Evolutionary conservation across 2,113 vertebrate species (phyloP).

Genomic region (Numida meleagris): DNA sequence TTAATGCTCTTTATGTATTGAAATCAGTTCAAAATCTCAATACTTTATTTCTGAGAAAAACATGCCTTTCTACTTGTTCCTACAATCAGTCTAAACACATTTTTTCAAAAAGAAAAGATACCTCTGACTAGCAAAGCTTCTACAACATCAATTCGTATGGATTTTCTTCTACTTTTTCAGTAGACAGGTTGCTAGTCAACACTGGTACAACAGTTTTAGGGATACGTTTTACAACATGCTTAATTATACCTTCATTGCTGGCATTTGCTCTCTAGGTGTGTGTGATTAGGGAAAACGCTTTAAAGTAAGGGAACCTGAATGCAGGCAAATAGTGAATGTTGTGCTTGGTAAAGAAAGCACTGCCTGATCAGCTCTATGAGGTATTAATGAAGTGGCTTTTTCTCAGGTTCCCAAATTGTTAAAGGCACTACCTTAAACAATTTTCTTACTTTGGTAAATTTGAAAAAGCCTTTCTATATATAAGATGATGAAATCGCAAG

Average conservation of each 20-base stretch:
- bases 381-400: neutral
- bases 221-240: accelerated
- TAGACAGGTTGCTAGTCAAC: neutral
- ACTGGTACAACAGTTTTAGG: neutral
- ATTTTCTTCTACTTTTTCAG: neutral
- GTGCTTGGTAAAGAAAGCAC: neutral
- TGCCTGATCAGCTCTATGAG: neutral
- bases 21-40: neutral
- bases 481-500: neutral
- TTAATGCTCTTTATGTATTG: neutral
- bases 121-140: neutral
- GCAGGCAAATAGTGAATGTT: neutral
- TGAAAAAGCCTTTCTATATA: neutral
- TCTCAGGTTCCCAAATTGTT: neutral
- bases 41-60: neutral
- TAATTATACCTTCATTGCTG: neutral
- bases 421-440: neutral
- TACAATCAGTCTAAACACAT: neutral
- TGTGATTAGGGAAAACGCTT: neutral
- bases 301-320: neutral
- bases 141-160: neutral
- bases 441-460: neutral
- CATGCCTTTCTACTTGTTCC: neutral
- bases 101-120: neutral
- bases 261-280: neutral